Evolutionary conservation across 1,140 invertebrate genomes (phyloP).

Genomic region (Drosophila burlai): DNA sequence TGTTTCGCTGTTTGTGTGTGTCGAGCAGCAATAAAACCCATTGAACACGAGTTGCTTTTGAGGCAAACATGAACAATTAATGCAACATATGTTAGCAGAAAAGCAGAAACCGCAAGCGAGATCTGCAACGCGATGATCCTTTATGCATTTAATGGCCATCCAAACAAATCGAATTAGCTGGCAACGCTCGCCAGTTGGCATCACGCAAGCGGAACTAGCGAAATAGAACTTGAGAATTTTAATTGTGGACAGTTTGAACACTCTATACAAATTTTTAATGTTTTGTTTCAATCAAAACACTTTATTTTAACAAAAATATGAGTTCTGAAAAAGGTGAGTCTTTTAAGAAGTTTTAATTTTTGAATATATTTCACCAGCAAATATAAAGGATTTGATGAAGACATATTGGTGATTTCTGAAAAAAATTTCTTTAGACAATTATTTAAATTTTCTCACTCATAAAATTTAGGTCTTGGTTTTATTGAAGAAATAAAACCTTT

Average conservation of each 20-base stretch:
- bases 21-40: conserved; percentile 83
- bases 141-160: conserved; percentile 49
- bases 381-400: no score
- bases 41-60: conserved; percentile 81
- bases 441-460: no score
- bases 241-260: not conserved
- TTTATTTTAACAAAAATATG: no score
- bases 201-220: conserved; percentile 58
- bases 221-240: conserved; percentile 14
- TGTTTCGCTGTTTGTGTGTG: conserved; percentile 78
- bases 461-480: no score
- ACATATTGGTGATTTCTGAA: no score
- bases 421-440: no score
- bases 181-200: conserved; percentile 53
- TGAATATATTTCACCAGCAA: no score
- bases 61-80: conserved; percentile 81
- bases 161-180: conserved; percentile 75
- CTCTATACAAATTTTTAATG: not conserved
- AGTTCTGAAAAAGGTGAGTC: no score
- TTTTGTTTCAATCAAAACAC: no score
- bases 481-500: no score
- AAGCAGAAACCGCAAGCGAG: conserved; percentile 39
- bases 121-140: conserved; percentile 51
- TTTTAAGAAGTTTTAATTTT: no score
- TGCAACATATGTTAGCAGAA: conserved; percentile 75